A percentile compares a stretch with the other conserved stretches of the same genome.
These are phyloP conservation scores for Zosterops borbonicus DNA, from an alignment of 2,113 vertebrate species.

Conservation along the genomic window DNA sequence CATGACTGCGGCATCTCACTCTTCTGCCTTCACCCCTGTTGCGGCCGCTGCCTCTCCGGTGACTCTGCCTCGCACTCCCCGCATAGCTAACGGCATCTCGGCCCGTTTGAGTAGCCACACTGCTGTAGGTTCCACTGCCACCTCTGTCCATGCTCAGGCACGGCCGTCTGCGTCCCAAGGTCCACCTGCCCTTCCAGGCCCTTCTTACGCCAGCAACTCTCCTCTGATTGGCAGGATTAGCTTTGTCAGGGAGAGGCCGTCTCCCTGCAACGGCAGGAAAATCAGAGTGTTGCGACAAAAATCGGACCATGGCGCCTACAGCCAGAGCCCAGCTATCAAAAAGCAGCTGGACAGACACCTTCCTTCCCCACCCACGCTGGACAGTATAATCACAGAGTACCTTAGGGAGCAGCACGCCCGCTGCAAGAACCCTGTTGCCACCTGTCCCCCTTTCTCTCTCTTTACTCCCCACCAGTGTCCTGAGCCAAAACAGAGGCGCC, in stretches of 20 bases:
- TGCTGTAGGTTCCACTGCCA: slow-evolving; percentile 74
- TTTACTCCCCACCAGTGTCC: slow-evolving; percentile 99
- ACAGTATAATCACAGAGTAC: slow-evolving; percentile 99
- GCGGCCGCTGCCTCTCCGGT: slow-evolving; percentile 81
- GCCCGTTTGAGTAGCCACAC: slow-evolving; percentile 80
- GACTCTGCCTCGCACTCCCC: slow-evolving; percentile 88
- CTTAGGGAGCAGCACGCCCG: slow-evolving; percentile 97
- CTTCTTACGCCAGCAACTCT: slow-evolving; percentile 81
- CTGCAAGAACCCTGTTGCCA: slow-evolving; percentile 98
- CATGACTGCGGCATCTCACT: slow-evolving; percentile 87
- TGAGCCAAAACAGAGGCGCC: slow-evolving; percentile 97
- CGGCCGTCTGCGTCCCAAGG: slow-evolving; percentile 82
- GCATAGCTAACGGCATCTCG: slow-evolving; percentile 89
- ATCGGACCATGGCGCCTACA: slow-evolving; percentile 97
- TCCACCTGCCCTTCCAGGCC: slow-evolving; percentile 70
- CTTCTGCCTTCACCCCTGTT: slow-evolving; percentile 83
- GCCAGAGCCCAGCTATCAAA: slow-evolving; percentile 97
- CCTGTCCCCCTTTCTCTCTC: slow-evolving; percentile 98
- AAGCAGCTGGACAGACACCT: slow-evolving; percentile 96
- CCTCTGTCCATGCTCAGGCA: slow-evolving; percentile 79
- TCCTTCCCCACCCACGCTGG: slow-evolving; percentile 93
- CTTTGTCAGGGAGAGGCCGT: slow-evolving; percentile 90
- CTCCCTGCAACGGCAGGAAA: slow-evolving; percentile 86
- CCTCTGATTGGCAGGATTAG: slow-evolving; percentile 92
- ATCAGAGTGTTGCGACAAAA: slow-evolving; percentile 92